Evolutionary conservation across 2,888 invertebrate genomes (phyloP), one percentile per base, ranked within the genome.

Genomic region (Tridacna gigas): DNA sequence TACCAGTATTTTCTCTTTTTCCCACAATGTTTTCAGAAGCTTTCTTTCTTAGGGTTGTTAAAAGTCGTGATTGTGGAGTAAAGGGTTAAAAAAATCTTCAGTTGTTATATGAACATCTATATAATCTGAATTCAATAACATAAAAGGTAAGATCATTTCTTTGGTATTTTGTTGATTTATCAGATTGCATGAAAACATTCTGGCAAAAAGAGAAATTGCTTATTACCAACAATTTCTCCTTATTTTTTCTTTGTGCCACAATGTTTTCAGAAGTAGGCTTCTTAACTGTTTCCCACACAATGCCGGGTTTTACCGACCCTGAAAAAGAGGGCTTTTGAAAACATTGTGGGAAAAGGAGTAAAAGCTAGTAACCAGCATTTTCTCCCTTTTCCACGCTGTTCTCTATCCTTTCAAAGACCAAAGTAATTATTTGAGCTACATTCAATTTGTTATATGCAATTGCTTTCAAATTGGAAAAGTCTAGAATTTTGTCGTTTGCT

Each of bases 201-300:
- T 12, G n/a, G 63, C n/a, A 63, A 63, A 63, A n/a, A n/a, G 63
- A 63, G 22, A 63, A 63, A 63, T 63, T 63, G 63, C 63, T 15
- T 22, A 63, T 11, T 11, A 63, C 11, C n/a, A n/a, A n/a, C n/a
- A n/a, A n/a, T 63, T 63, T 15, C n/a, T 63, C n/a, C 11, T 63
- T 63, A 15, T n/a, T 63, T 63, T 15, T 22, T 63, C n/a, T 22
- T 63, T 63, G 18, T 63, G n/a, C 63, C 12, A 63, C 12, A 63
- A n/a, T 63, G 63, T n/a, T n/a, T n/a, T n/a, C n/a, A n/a, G n/a
- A n/a, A n/a, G n/a, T n/a, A n/a, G n/a, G n/a, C n/a, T n/a, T n/a
- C n/a, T 37, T 37, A 37, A 37, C 37, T 7, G 3, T 4, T 37
- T 37, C 2, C 37, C 37, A 37, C 2, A 37, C n/a, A 37, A 37